A percentile compares a stretch with the other conserved stretches of the same genome.
These are phyloP conservation scores for Peromyscus californicus DNA, from an alignment of 2,113 vertebrate species.

Conservation along the genomic window DNA sequence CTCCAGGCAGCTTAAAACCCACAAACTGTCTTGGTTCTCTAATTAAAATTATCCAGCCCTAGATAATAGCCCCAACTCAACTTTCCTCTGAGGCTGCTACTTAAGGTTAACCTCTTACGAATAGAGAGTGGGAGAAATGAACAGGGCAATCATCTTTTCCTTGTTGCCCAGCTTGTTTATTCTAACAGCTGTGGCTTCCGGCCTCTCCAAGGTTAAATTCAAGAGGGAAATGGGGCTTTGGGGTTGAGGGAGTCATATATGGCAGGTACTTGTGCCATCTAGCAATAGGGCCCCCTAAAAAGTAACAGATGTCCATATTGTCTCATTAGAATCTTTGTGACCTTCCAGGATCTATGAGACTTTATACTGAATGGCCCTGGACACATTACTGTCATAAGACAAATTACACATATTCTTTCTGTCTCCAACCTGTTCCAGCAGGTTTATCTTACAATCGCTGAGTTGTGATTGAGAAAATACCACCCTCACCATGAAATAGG, in stretches of 20 bases:
- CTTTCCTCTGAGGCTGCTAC: not conserved
- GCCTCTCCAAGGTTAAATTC: not conserved
- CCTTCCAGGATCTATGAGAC: not conserved
- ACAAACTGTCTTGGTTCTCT: not conserved
- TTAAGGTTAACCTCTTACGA: not conserved
- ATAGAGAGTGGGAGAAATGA: not conserved
- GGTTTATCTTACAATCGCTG: not conserved
- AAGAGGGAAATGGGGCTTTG: not conserved
- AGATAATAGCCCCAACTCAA: not conserved
- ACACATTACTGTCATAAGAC: not conserved
- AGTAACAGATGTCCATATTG: not conserved
- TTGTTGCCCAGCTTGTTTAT: not conserved
- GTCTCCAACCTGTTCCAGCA: not conserved
- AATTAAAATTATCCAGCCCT: slow-evolving; percentile 39
- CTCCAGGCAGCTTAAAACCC: slow-evolving; percentile 28
- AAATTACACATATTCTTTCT: not conserved
- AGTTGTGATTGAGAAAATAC: not conserved
- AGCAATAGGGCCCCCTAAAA: not conserved
- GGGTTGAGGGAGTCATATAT: not conserved
- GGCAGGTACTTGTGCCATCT: not conserved
- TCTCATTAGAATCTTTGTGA: not conserved
- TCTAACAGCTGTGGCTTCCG: not conserved
- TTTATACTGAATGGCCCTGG: not conserved
- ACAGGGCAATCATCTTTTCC: not conserved
- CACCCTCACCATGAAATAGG: not conserved